Evolutionary conservation across 2,113 vertebrate genomes (phyloP).

Genomic region (Hemiscyllium ocellatum): DNA sequence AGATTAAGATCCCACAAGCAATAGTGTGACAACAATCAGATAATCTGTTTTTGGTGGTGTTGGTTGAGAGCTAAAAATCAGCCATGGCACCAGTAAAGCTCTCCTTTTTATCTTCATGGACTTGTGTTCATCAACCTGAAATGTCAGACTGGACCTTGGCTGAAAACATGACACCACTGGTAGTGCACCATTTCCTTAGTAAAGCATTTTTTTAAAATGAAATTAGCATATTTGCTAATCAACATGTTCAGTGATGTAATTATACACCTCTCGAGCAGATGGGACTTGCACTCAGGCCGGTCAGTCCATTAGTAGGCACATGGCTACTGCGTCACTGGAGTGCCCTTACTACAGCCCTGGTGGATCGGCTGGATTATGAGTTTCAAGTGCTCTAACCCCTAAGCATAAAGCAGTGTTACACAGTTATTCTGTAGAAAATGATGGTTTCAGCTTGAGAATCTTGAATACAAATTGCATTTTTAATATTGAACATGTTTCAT

Average conservation of each 20-base stretch:
- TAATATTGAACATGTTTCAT: neutral
- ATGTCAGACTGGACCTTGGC: neutral
- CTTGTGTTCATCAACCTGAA: neutral
- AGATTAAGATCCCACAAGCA: no score
- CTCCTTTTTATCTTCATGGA: neutral
- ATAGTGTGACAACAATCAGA: neutral
- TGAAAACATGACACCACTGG: neutral
- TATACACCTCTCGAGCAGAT: no score
- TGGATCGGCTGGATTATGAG: neutral
- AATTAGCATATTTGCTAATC: no score
- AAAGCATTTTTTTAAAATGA: no score
- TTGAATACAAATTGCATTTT: neutral
- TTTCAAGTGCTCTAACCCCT: neutral
- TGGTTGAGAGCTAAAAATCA: neutral
- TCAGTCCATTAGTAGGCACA: no score
- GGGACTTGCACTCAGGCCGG: no score
- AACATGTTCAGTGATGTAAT: no score
- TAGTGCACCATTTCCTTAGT: neutral
- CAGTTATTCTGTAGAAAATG: neutral
- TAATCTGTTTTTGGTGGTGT: neutral
- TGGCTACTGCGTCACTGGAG: no score
- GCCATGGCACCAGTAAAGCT: neutral
- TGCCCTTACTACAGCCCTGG: neutral
- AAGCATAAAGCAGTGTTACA: neutral
- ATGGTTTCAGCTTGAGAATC: neutral